A percentile compares a stretch with the other conserved stretches of the same genome.
Conservation (phyloP, 2,113 vertebrate species). For the Xiphophorus hellerii region DNA sequence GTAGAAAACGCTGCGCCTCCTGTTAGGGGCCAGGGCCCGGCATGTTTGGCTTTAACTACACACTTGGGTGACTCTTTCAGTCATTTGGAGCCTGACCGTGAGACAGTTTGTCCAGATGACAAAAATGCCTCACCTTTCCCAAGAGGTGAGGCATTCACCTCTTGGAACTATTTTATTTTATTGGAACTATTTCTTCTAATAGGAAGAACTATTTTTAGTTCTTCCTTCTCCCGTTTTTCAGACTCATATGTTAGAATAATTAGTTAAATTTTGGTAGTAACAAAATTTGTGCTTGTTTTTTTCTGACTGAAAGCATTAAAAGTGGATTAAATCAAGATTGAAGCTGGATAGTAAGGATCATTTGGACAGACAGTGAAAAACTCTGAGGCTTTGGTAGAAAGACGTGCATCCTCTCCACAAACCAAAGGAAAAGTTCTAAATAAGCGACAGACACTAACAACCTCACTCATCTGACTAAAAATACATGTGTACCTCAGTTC, state of each 20-base stretch:
- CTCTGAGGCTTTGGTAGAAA: conserved; percentile 1
- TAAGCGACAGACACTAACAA: conserved; percentile 14
- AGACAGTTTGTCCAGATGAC: conserved; percentile 9
- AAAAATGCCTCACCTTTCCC: background rate
- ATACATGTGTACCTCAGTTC: background rate
- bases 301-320: background rate
- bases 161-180: too few relatives aligned
- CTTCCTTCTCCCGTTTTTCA: background rate
- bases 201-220: background rate
- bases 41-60: conserved; percentile 28
- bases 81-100: conserved; percentile 21
- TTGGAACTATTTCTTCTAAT: too few relatives aligned
- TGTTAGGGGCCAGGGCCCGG: conserved; percentile 15
- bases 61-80: background rate
- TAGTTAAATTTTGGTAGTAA: background rate
- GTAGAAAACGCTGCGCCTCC: conserved; percentile 7
- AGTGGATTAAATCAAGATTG: background rate
- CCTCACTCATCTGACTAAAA: conserved; percentile 24
- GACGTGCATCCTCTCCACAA: conserved; percentile 37
- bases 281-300: background rate
- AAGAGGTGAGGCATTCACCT: too few relatives aligned
- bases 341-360: background rate
- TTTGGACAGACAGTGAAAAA: conserved; percentile 8
- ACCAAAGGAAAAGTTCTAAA: background rate
- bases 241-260: background rate